Conservation (phyloP, 2,797 vertebrate genomes). For the Melanotaenia boesemani region DNA sequence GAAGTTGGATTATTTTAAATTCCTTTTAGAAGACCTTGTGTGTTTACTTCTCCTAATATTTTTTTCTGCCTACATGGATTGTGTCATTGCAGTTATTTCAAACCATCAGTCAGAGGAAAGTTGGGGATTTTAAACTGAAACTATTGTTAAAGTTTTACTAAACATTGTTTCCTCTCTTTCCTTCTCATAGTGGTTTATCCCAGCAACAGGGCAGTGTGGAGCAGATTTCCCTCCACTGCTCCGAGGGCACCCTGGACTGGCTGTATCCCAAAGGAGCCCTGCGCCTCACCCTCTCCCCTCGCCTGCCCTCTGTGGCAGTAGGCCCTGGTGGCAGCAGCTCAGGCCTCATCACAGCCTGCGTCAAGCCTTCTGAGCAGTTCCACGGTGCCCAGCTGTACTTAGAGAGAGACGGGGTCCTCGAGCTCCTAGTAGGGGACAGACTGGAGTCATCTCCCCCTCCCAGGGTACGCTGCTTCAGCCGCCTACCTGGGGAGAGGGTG, state of each 20-base stretch:
- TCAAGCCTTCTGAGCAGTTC: slow-evolving; percentile 87
- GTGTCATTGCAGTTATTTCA: not conserved
- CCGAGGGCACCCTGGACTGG: slow-evolving; percentile 91
- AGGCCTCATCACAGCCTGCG: slow-evolving; percentile 86
- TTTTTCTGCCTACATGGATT: not conserved
- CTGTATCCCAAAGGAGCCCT: slow-evolving; percentile 92
- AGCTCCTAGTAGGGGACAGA: slow-evolving; percentile 88
- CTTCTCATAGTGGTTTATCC: slow-evolving; percentile 86
- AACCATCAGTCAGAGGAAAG: not conserved
- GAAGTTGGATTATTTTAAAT: not conserved
- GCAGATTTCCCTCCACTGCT: slow-evolving; percentile 90
- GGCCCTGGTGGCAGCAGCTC: slow-evolving; percentile 72
- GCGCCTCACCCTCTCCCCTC: slow-evolving; percentile 87
- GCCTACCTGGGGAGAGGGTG: slow-evolving; percentile 85
- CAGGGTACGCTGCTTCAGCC: slow-evolving; percentile 88
- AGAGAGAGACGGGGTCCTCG: slow-evolving; percentile 87
- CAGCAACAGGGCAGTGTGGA: slow-evolving; percentile 91
- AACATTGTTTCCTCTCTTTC: slow-evolving; percentile 3
- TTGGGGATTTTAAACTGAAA: not conserved
- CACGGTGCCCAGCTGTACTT: slow-evolving; percentile 92
- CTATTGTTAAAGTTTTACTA: not conserved
- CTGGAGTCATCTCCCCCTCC: slow-evolving; percentile 68
- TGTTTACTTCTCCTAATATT: not conserved
- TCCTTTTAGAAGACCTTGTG: not conserved
- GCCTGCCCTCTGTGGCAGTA: slow-evolving; percentile 76